phyloP scores from a whole-genome alignment of 2,797 vertebrate species.

The Manis javanica region DNA sequence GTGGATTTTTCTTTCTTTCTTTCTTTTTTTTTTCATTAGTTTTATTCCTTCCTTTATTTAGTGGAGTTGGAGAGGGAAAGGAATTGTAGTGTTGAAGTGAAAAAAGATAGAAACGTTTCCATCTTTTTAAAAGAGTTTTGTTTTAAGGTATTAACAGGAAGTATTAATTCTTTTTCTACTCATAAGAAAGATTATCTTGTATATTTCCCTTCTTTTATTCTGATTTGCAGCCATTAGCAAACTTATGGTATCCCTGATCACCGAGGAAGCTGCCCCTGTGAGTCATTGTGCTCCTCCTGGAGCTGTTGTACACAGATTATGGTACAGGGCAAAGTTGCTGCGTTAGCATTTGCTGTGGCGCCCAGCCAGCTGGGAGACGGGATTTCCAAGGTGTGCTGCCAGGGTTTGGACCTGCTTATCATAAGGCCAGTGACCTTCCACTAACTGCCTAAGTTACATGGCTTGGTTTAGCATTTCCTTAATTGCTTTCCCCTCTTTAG shows the following conservation, averaged over 20 bases:
- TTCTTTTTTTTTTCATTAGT: constrained; percentile 79
- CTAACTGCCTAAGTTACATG: constrained; percentile 77
- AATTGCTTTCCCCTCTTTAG: constrained; percentile 80
- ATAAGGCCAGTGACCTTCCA: constrained; percentile 78
- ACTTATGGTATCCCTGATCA: constrained; percentile 50
- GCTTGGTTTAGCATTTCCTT: constrained; percentile 80
- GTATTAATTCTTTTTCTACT: constrained; percentile 70
- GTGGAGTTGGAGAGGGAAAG: too few species aligned
- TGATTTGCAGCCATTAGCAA: constrained; percentile 63
- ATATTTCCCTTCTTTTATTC: constrained; percentile 60
- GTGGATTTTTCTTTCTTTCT: constrained; percentile 7
- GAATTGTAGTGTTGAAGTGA: constrained; percentile 40
- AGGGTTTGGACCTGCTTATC: constrained; percentile 79
- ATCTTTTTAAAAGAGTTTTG: constrained; percentile 72
- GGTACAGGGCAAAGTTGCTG: constrained; percentile 48
- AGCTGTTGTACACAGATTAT: constrained; percentile 18
- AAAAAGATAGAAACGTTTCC: constrained; percentile 78
- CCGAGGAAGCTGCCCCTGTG: background rate
- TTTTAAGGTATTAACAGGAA: constrained; percentile 61
- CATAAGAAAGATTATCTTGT: background rate
- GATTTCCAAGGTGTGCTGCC: constrained; percentile 73
- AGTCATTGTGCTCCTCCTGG: background rate
- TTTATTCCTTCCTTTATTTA: background rate
- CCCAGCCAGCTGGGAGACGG: constrained; percentile 62
- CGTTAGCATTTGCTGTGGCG: constrained; percentile 64